Conservation (phyloP, 2,888 invertebrate genomes). For the Patella caerulea region DNA sequence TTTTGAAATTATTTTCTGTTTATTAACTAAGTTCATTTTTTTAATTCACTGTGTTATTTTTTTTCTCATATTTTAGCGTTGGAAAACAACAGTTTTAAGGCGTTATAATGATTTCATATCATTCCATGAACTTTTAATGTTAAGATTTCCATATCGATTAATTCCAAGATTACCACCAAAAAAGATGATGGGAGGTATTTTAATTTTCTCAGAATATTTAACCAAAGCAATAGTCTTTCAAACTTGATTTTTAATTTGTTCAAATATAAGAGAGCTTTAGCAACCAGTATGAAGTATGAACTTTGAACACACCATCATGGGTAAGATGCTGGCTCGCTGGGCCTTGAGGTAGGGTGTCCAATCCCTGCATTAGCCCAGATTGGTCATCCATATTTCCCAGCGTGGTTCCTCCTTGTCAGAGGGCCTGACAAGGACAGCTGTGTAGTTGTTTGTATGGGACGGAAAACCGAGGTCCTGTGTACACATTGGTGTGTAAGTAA, state of each 20-base stretch:
- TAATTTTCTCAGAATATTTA: constrained; percentile 15
- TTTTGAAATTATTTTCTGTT: too few species aligned
- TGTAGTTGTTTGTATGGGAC: too few species aligned
- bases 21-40: too few species aligned
- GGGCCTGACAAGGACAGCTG: too few species aligned
- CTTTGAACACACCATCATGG: background rate
- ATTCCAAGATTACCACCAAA: constrained; percentile 72
- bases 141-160: constrained; percentile 70
- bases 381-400: too few species aligned
- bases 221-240: background rate
- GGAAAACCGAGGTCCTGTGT: too few species aligned
- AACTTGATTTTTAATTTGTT: background rate
- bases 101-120: constrained; percentile 72
- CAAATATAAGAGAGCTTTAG: background rate
- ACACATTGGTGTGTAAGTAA: too few species aligned
- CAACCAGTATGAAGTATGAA: background rate
- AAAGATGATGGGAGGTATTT: constrained; percentile 69
- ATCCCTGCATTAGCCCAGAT: too few species aligned
- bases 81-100: constrained; percentile 67
- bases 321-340: too few species aligned
- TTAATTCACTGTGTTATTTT: too few species aligned
- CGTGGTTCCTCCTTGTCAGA: too few species aligned
- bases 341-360: too few species aligned
- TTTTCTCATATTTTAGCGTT: constrained; percentile 55
- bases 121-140: constrained; percentile 69